Evolutionary conservation across 2,113 vertebrate genomes (phyloP).

Genomic region (Hyperopisus bebe): DNA sequence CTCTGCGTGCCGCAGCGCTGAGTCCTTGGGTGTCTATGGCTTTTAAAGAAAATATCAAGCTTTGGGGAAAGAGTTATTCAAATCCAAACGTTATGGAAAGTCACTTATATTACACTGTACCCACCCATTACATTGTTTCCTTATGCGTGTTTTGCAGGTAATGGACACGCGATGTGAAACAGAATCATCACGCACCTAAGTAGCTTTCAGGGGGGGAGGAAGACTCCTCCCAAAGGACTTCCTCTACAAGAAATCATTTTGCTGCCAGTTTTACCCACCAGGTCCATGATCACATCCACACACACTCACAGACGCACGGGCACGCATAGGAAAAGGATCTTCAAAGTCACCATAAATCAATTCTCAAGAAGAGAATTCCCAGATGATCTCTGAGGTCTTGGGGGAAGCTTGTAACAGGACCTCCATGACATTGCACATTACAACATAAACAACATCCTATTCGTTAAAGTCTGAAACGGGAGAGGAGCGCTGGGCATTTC

Average conservation of each 20-base stretch:
- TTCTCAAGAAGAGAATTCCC: slow-evolving; percentile 45
- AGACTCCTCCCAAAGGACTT: background rate
- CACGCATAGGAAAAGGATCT: background rate
- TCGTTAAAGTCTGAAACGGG: slow-evolving; percentile 70
- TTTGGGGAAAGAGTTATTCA: background rate
- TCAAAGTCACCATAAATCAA: background rate
- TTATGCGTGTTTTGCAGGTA: background rate
- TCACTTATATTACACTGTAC: background rate
- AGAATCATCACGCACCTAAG: background rate
- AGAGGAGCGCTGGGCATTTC: slow-evolving; percentile 62
- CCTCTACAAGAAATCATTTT: background rate
- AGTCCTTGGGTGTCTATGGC: background rate
- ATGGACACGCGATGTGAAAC: background rate
- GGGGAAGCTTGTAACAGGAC: slow-evolving; percentile 60
- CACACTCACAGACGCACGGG: background rate
- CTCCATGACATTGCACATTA: slow-evolving; percentile 62
- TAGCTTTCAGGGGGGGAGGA: background rate
- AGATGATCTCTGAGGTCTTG: slow-evolving; percentile 54
- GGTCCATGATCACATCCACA: background rate
- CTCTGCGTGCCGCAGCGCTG: background rate
- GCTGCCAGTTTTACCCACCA: background rate
- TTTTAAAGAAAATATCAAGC: background rate
- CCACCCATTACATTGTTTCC: background rate
- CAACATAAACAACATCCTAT: slow-evolving; percentile 77
- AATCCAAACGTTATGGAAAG: background rate